A percentile compares a stretch with the other conserved stretches of the same genome.
phyloP scores from a whole-genome alignment of 2,113 vertebrate genomes.

The Leptodactylus fuscus region DNA sequence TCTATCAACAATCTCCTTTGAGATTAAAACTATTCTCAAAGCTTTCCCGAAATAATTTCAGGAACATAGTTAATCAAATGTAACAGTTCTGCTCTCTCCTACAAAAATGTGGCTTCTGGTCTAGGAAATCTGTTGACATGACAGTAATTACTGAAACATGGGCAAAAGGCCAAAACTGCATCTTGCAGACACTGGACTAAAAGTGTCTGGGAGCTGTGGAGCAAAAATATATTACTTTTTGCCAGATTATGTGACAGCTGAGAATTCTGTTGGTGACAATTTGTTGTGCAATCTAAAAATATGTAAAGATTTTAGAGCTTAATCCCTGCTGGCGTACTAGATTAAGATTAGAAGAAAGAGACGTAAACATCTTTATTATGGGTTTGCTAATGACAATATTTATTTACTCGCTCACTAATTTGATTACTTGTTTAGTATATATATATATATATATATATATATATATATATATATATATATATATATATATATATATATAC shows the following conservation, averaged over 20 bases:
- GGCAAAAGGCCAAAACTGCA: slow-evolving; percentile 37
- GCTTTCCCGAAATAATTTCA: slow-evolving; percentile 45
- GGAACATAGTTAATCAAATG: slow-evolving; percentile 46
- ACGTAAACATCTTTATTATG: neutral
- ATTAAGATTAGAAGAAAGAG: slow-evolving; percentile 6
- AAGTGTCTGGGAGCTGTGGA: slow-evolving; percentile 44
- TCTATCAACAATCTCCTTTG: slow-evolving; percentile 37
- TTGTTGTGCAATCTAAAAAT: slow-evolving; percentile 42
- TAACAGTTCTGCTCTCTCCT: slow-evolving; percentile 45
- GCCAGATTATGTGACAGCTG: slow-evolving; percentile 43
- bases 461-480: neutral
- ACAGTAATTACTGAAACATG: slow-evolving; percentile 47
- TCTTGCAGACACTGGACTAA: slow-evolving; percentile 45
- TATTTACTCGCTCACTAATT: no score
- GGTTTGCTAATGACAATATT: neutral
- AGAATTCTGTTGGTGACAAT: slow-evolving; percentile 44
- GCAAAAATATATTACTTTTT: slow-evolving; percentile 40
- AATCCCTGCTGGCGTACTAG: neutral
- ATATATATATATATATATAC: neutral
- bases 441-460: neutral
- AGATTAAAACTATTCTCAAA: slow-evolving; percentile 43
- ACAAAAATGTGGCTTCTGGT: slow-evolving; percentile 45
- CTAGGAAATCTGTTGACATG: slow-evolving; percentile 47
- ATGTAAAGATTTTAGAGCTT: slow-evolving; percentile 29
- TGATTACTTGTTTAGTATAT: neutral